Evolutionary conservation across 2,113 vertebrate species (phyloP).

Genomic region (Peromyscus leucopus): DNA sequence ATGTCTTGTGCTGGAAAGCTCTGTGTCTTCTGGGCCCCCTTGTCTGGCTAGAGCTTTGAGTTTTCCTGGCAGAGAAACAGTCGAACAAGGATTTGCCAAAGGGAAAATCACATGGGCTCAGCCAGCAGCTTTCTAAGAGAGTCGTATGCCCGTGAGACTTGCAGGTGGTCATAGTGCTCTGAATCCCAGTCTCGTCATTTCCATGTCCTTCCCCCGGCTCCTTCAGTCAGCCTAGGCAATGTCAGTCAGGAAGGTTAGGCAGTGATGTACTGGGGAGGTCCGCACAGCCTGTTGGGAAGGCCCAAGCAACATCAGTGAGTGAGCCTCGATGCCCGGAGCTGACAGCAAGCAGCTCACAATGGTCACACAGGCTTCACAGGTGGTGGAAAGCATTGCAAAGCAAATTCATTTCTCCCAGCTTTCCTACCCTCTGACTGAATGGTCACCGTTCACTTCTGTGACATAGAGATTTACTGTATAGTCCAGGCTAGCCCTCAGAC

Average conservation of each 20-base stretch:
- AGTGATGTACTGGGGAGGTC: not conserved
- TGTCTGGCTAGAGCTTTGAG: not conserved
- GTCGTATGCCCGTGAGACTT: not conserved
- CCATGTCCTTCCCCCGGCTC: not conserved
- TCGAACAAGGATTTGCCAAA: not conserved
- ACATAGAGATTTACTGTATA: not conserved
- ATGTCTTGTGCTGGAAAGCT: not conserved
- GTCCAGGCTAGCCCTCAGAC: not conserved
- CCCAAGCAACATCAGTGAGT: not conserved
- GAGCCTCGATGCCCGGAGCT: not conserved
- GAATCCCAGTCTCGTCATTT: not conserved
- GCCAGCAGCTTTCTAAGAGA: not conserved
- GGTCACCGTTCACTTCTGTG: not conserved
- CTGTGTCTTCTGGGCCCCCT: no score
- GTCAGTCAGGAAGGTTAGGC: not conserved
- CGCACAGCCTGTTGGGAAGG: not conserved
- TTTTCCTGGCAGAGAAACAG: not conserved
- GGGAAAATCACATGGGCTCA: not conserved
- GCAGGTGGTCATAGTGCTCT: not conserved
- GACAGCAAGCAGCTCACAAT: not conserved
- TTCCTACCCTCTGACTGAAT: not conserved
- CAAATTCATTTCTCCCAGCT: not conserved
- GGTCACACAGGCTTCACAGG: not conserved
- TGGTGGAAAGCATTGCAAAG: not conserved
- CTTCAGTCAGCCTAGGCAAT: accelerated